Conservation (phyloP, 2,113 vertebrate genomes). For the Ictalurus punctatus region DNA sequence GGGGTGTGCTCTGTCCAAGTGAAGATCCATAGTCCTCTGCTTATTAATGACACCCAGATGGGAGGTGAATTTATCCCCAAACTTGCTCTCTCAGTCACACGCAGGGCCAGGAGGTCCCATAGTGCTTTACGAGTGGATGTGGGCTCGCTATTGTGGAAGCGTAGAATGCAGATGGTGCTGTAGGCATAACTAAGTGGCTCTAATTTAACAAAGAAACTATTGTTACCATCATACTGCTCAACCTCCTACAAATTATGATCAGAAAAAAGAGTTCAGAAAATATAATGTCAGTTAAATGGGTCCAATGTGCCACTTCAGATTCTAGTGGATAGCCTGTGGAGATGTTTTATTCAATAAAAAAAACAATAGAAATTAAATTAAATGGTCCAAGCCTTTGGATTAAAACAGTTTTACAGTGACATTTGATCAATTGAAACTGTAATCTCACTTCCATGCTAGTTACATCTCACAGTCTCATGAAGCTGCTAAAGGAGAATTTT, state of each 20-base stretch:
- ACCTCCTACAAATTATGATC: not conserved
- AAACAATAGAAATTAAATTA: not conserved
- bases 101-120: slow-evolving; percentile 40
- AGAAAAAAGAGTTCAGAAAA: not conserved
- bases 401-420: not conserved
- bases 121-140: slow-evolving; percentile 38
- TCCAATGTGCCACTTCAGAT: not conserved
- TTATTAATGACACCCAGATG: slow-evolving; percentile 65
- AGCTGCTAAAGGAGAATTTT: not conserved
- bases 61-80: slow-evolving; percentile 61
- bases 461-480: not conserved
- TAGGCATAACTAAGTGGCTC: slow-evolving; percentile 35
- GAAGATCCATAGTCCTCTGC: slow-evolving; percentile 36
- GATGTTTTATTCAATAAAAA: not conserved
- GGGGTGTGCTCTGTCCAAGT: slow-evolving; percentile 34
- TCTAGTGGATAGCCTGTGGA: not conserved
- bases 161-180: slow-evolving; percentile 46
- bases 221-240: not conserved
- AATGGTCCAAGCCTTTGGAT: not conserved
- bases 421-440: not conserved
- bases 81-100: slow-evolving; percentile 55
- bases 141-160: slow-evolving; percentile 34
- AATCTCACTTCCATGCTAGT: not conserved
- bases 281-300: slow-evolving; percentile 13
- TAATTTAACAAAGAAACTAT: slow-evolving; percentile 42